Base-by-base conservation (phyloP, 2,113 vertebrate genomes). In the Tragelaphus imberbis region DNA sequence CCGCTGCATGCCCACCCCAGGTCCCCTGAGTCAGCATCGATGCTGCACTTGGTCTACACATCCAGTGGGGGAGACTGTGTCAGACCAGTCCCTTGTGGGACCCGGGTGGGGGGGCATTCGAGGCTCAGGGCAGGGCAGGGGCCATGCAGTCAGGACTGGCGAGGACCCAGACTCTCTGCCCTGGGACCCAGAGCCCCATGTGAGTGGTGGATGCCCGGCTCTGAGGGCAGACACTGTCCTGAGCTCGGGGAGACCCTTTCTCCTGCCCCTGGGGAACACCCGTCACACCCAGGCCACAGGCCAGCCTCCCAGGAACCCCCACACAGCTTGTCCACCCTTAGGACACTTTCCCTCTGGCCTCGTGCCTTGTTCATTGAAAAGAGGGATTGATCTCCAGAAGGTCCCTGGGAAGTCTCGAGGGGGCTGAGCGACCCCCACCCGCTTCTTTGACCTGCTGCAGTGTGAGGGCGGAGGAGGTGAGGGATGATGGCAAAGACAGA, bases 31-130 rank as follows among this genome's bases (percentile, higher is more conserved):
- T 40, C 68, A 23, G 19, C 68, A 23, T 23, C 68, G 3, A 71
- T 23, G 68, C 68, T 12, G n/a, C 68, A 71, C 68, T 40, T 12
- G n/a, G n/a, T 23, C 19, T 40, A 1, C n/a, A 23, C 2, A 0
- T n/a, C 36, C n/a, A 71, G 68, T 12, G 2, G 19, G 68, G n/a
- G n/a, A 71, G 68, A 71, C 68, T 40, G 10, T 23, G n/a, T 71
- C 68, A 71, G 68, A 71, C 10, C n/a, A 40, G 19, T 23, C n/a
- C n/a, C 17, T 40, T 23, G 19, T 40, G 19, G n/a, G 17, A 21
- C 8, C 65, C 10, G 9, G n/a, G 5, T 36, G 0, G 5, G n/a
- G n/a, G n/a, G 68, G n/a, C n/a, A 71, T 71, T 40, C 10, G 2
- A 19, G 19, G 68, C n/a, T n/a, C 68, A 23, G 68, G 4, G 19